phyloP scores from a whole-genome alignment of 1,140 invertebrate species.

The Meloidogyne chitwoodi region DNA sequence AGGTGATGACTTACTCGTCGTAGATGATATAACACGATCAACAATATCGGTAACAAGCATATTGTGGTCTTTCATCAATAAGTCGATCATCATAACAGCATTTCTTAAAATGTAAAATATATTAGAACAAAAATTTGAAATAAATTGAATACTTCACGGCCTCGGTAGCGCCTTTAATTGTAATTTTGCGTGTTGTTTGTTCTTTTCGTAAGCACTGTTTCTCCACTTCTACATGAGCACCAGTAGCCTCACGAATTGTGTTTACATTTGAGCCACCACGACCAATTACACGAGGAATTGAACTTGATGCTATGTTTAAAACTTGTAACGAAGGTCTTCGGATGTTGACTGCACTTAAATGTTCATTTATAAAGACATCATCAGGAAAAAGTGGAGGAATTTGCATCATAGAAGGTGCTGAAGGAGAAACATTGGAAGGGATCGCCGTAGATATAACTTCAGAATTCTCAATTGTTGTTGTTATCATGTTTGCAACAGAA shows the following conservation, averaged over 20 bases:
- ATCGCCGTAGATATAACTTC: neutral
- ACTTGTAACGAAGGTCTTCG: slow-evolving; percentile 9
- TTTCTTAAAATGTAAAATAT: slow-evolving; percentile 41
- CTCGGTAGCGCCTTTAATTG: slow-evolving; percentile 46
- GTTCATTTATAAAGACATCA: neutral
- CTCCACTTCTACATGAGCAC: slow-evolving; percentile 52
- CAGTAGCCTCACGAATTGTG: slow-evolving; percentile 56
- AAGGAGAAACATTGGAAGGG: neutral
- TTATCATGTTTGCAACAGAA: neutral
- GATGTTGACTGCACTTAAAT: neutral
- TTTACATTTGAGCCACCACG: slow-evolving; percentile 50
- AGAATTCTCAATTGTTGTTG: neutral
- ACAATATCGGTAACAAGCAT: slow-evolving; percentile 46
- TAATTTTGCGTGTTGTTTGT: slow-evolving; percentile 45
- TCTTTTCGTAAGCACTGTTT: slow-evolving; percentile 39
- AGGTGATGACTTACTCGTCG: neutral
- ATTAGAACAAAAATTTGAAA: too few relatives aligned
- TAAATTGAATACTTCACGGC: slow-evolving; percentile 35
- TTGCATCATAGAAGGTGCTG: neutral
- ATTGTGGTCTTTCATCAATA: slow-evolving; percentile 47
- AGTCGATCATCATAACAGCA: slow-evolving; percentile 51
- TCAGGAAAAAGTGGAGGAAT: neutral
- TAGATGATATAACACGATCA: slow-evolving; percentile 18
- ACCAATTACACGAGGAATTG: slow-evolving; percentile 39
- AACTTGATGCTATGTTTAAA: neutral